Evolutionary conservation across 1,140 invertebrate genomes (phyloP), one percentile per base, ranked within the genome.

Genomic region (Dendroctonus ponderosae): DNA sequence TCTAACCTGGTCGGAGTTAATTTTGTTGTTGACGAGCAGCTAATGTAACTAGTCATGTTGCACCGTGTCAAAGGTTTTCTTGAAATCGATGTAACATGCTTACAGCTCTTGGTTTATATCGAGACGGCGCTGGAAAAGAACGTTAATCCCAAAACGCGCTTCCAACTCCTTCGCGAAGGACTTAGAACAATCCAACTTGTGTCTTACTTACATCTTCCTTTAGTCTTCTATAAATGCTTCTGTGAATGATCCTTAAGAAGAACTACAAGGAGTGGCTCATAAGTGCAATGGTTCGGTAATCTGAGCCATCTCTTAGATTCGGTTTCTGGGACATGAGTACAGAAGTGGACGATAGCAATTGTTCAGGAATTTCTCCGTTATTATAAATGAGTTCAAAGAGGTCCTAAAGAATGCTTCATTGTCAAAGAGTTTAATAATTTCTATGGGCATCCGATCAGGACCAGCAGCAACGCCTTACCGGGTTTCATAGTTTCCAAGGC

Each of bases 51-150:
- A n/a, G n/a, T n/a, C n/a, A n/a, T n/a, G n/a, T n/a, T n/a, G n/a
- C n/a, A n/a, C n/a, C n/a, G n/a, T n/a, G n/a, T n/a, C n/a, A n/a
- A n/a, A n/a, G n/a, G n/a, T n/a, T n/a, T n/a, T n/a, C n/a, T n/a
- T n/a, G n/a, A n/a, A n/a, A n/a, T n/a, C n/a, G n/a, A n/a, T n/a
- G n/a, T n/a, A n/a, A n/a, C n/a, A n/a, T n/a, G n/a, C n/a, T n/a
- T n/a, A n/a, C n/a, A n/a, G n/a, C n/a, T n/a, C n/a, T n/a, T n/a
- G n/a, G n/a, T n/a, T n/a, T n/a, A n/a, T 51, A 51, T 51, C 7
- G 8, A 51, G 43, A 14, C 49, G 15, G 49, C 49, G 49, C 49
- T 51, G 49, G 14, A 51, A 51, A 14, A 51, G 49, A 6, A 51
- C 49, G 12, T 51, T 51, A 51, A 51, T 1, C 49, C 49, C 9